Conservation (phyloP, 2,113 vertebrate genomes). For the Calonectris borealis region DNA sequence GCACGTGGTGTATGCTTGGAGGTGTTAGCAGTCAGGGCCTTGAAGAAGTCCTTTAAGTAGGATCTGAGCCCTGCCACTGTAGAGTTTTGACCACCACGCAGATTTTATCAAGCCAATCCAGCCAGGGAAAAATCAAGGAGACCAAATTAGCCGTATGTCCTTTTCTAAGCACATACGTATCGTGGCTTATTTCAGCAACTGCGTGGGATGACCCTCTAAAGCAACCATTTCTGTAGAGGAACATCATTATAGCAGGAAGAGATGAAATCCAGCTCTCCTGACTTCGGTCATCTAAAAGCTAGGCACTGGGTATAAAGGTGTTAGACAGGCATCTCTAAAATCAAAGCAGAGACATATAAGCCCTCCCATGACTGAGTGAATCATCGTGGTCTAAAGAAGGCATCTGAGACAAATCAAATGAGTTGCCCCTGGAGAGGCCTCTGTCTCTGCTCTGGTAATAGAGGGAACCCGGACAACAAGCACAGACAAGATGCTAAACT, state of each 20-base stretch:
- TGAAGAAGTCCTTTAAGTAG: background rate
- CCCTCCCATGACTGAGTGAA: background rate
- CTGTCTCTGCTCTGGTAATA: background rate
- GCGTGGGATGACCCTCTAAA: background rate
- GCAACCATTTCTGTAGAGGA: background rate
- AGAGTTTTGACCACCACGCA: background rate
- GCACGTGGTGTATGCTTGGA: background rate
- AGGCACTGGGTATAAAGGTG: background rate
- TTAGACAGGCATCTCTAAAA: background rate
- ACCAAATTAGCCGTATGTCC: background rate
- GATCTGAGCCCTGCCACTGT: background rate
- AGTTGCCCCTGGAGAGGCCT: background rate
- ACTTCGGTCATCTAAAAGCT: background rate
- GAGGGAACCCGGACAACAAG: background rate
- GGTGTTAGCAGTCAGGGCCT: accelerated
- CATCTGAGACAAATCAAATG: background rate
- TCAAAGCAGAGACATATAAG: background rate
- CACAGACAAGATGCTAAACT: background rate
- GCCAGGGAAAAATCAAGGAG: background rate
- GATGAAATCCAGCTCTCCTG: background rate
- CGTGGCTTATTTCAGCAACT: background rate
- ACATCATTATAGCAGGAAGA: background rate
- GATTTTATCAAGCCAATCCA: background rate
- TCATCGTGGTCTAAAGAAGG: background rate
- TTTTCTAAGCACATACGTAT: background rate